Base-by-base conservation (phyloP, 2,888 invertebrate genomes). In the Tuta absoluta region DNA sequence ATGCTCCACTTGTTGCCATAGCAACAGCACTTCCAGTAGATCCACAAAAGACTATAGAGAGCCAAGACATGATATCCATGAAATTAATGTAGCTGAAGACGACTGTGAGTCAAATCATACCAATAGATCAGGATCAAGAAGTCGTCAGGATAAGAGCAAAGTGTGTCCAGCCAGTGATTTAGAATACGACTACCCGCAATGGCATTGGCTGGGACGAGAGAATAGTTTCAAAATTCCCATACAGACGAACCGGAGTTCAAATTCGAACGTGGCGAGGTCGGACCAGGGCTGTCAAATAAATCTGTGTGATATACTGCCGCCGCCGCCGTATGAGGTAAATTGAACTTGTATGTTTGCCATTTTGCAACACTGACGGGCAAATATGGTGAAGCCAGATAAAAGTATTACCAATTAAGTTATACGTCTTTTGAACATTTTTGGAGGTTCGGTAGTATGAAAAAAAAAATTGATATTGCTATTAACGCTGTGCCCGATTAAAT, bases 241-340 rank as follows among this genome's bases (percentile, higher is more conserved):
- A 79, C 91, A 85, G 79, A 80, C 85, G 75, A 79, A 88, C 74
- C 84, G 90, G 82, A 87, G 90, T 81, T 89, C 90, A 79, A 89
- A 86, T 81, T 89, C 90, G 79, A 89, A 86, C 75, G 86, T 87
- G 74, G 85, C 87, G 77, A 86, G 87, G 80, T 89, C 90, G 76
- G 91, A 91, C 75, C 91, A 90, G 79, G 87, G 91, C 81, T 91
- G 91, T 87, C 92, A 92, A 86, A 89, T 92, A 79, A 94, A 94
- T 86, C 93, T 94, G 87, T 93, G 93, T 85, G 94, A 94, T 85
- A 93, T 94, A 92, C 80, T 94, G 72, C 94, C 94, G 67, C 93
- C 93, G 71, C 93, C 93, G 51, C 93, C 93, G 71, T 93, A 93
- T 81, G 93, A 93, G 90, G 91, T 91, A 87, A 86, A 82, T 84